Evolutionary conservation across 2,113 vertebrate genomes (phyloP).

Genomic region (Equus quagga): DNA sequence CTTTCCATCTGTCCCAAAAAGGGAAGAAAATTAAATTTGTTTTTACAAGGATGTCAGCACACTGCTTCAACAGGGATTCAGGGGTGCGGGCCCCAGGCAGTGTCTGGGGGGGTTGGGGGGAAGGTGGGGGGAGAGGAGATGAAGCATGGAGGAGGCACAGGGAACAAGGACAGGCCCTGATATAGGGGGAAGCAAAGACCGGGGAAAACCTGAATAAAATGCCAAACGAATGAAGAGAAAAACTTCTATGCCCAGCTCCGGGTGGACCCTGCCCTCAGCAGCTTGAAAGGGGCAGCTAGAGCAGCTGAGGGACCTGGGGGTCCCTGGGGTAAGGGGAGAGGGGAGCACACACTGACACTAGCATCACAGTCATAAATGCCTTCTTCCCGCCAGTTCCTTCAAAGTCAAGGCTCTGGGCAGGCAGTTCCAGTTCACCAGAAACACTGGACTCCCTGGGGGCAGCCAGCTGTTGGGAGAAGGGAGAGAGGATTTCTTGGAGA

Average conservation of each 20-base stretch:
- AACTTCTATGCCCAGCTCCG: background rate
- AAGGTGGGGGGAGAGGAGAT: background rate
- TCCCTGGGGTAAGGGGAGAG: background rate
- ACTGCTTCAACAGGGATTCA: slow-evolving; percentile 67
- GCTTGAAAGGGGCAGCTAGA: background rate
- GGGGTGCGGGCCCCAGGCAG: slow-evolving; percentile 35
- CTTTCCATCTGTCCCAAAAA: slow-evolving; percentile 80
- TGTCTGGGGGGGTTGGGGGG: no score
- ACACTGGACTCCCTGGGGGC: background rate
- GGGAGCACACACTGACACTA: rapidly evolving
- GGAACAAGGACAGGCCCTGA: background rate
- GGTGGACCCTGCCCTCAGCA: background rate
- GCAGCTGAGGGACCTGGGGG: background rate
- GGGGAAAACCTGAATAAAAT: background rate
- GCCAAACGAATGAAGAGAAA: background rate
- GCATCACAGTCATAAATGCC: background rate
- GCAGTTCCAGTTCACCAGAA: background rate
- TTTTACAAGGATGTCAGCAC: slow-evolving; percentile 82
- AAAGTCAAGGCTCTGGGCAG: background rate
- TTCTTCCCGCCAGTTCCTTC: background rate
- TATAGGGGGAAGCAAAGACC: background rate
- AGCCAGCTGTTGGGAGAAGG: background rate
- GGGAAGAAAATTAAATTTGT: slow-evolving; percentile 83
- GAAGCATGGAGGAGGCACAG: background rate
- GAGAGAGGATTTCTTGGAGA: background rate